phyloP scores from a whole-genome alignment of 2,113 vertebrate genomes.

The Neogale vison region DNA sequence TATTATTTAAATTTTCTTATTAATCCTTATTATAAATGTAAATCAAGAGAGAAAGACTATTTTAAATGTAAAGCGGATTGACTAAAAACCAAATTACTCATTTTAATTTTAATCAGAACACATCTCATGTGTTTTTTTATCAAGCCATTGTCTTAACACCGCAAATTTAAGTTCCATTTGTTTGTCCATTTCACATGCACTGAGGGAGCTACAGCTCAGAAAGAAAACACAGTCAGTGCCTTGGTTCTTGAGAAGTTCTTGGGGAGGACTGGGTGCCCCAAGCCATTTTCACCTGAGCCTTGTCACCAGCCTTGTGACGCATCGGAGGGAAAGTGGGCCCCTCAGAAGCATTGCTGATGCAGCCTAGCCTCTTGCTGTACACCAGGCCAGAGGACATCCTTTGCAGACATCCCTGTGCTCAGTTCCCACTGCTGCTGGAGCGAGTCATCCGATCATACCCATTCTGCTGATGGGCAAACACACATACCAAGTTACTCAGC shows the following conservation, averaged over 20 bases:
- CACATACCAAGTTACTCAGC: accelerated
- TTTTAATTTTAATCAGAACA: background rate
- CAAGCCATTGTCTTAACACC: background rate
- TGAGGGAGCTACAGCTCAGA: background rate
- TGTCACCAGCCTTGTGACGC: background rate
- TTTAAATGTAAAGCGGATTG: constrained; percentile 30
- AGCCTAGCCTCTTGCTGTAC: background rate
- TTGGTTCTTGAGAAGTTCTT: background rate
- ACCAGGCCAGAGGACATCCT: background rate
- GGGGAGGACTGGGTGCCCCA: background rate
- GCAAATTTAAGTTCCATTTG: background rate
- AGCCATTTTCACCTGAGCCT: background rate
- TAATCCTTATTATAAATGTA: background rate
- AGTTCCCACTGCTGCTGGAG: accelerated
- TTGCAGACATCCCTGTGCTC: background rate
- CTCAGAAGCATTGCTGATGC: accelerated
- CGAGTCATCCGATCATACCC: background rate
- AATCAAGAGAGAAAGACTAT: background rate
- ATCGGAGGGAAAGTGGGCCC: background rate
- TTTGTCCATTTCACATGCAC: background rate
- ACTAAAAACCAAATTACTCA: background rate
- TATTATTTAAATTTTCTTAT: constrained; percentile 7
- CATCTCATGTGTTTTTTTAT: background rate
- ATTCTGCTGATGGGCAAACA: background rate
- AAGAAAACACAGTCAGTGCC: background rate